Evolutionary conservation across 2,888 invertebrate genomes (phyloP).

Genomic region (Cyclophora punctaria): DNA sequence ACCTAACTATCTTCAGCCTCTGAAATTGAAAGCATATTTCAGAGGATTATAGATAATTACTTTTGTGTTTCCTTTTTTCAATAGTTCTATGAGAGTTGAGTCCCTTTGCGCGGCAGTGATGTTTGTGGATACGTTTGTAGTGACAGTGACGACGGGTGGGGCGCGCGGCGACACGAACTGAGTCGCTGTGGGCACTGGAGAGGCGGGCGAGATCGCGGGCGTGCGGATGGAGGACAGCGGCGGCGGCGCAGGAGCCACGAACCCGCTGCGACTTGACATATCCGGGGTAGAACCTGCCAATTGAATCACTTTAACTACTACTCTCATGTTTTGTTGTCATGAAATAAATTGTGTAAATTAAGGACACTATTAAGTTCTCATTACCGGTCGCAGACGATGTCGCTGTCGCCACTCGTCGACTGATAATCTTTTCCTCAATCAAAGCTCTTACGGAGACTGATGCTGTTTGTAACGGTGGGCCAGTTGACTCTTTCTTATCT

Average conservation of each 20-base stretch:
- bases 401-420: conserved; percentile 80
- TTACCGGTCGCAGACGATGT: conserved; percentile 32
- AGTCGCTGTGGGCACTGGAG: conserved; percentile 62
- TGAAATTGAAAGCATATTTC: no score
- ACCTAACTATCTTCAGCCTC: no score
- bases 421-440: conserved; percentile 95
- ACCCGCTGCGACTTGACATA: conserved; percentile 46
- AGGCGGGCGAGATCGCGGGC: conserved; percentile 51
- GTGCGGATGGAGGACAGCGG: conserved; percentile 55
- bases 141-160: conserved; percentile 52
- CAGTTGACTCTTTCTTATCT: conserved; percentile 88
- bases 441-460: conserved; percentile 92
- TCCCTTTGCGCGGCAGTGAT: conserved; percentile 75
- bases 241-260: conserved; percentile 62
- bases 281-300: conserved; percentile 44
- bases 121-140: conserved; percentile 42
- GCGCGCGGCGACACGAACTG: conserved; percentile 65
- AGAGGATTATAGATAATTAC: conserved; percentile 38
- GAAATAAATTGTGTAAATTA: no score
- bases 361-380: no score
- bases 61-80: conserved; percentile 80
- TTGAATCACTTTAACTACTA: conserved; percentile 1
- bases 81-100: conserved; percentile 84
- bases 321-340: no score
- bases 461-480: conserved; percentile 92